Evolutionary conservation across 2,888 invertebrate species (phyloP), one percentile per base, ranked within the genome.

Genomic region (Drosophila pseudotakahashii): DNA sequence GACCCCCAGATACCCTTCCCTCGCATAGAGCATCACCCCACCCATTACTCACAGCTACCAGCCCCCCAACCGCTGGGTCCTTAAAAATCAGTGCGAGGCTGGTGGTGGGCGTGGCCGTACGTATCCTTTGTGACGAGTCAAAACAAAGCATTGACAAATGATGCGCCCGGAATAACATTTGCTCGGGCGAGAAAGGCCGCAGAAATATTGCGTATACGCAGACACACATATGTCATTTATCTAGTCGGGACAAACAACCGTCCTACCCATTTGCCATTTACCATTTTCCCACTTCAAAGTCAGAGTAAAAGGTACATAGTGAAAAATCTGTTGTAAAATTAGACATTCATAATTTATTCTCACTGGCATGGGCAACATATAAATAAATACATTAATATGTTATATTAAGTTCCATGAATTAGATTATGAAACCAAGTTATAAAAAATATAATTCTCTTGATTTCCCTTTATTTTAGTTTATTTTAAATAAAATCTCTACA

Each of bases 161-260:
- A 80, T 78, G 77, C 73, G 68, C 52, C 72, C 45, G 47, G 48
- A 63, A 63, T 57, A 55, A 47, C 59, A 69, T 69, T 69, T 69
- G 47, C 45, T 68, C n/a, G 52, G 34, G 45, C 32, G 44, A 16
- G 73, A 57, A 62, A 54, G 53, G 55, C 54, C 64, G 60, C 63
- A 50, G 68, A 69, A 73, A 72, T 60, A 71, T 77, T 73, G 57
- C 77, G 77, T 69, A 75, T 44, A 55, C 55, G 71, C 55, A 71
- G 48, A 69, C 75, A 66, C 70, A 77, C 68, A 74, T 74, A 73
- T 79, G 76, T 79, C 81, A 81, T 83, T 81, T 79, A 79, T 83
- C 71, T 81, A 66, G 66, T 54, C 53, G 54, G 11, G 26, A 34
- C 32, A 39, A 44, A 13, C 44, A 64, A 34, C 16, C 34, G 23